These are phyloP conservation scores for Stegostoma tigrinum DNA, from an alignment of 2,113 vertebrate genomes.

Conservation along the genomic window DNA sequence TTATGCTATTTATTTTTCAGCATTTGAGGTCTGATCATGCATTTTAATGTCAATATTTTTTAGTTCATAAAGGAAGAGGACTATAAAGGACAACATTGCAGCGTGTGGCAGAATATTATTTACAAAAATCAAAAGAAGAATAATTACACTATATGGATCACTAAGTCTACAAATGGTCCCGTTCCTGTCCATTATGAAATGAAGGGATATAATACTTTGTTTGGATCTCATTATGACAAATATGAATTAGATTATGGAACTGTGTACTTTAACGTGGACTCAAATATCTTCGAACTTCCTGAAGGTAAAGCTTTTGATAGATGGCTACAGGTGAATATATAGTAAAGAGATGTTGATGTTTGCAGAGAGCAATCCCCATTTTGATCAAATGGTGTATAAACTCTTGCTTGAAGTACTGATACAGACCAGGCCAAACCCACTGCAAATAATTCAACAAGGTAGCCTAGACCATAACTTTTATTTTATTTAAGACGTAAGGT, in stretches of 20 bases:
- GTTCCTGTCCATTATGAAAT: slow-evolving; percentile 64
- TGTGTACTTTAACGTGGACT: slow-evolving; percentile 53
- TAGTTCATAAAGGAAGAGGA: slow-evolving; percentile 67
- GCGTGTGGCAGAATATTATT: slow-evolving; percentile 66
- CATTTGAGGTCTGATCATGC: background rate
- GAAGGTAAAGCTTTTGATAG: slow-evolving; percentile 48
- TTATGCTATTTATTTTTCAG: background rate
- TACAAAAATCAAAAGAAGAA: slow-evolving; percentile 59
- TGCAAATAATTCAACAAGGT: too few relatives aligned
- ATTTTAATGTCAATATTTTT: background rate
- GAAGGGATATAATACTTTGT: slow-evolving; percentile 65
- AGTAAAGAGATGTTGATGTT: background rate
- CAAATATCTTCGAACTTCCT: slow-evolving; percentile 53
- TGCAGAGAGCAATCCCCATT: background rate
- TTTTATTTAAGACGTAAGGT: too few relatives aligned
- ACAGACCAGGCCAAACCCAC: too few relatives aligned
- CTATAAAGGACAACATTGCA: slow-evolving; percentile 57
- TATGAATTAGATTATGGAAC: slow-evolving; percentile 63
- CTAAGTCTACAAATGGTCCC: slow-evolving; percentile 47
- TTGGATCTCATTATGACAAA: slow-evolving; percentile 72
- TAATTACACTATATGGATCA: slow-evolving; percentile 67
- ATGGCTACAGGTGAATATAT: background rate
- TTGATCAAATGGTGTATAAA: background rate
- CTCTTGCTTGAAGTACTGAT: background rate
- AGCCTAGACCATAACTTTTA: too few relatives aligned